Conservation (phyloP, 2,888 invertebrate species). For the Drosophila planitibia region DNA sequence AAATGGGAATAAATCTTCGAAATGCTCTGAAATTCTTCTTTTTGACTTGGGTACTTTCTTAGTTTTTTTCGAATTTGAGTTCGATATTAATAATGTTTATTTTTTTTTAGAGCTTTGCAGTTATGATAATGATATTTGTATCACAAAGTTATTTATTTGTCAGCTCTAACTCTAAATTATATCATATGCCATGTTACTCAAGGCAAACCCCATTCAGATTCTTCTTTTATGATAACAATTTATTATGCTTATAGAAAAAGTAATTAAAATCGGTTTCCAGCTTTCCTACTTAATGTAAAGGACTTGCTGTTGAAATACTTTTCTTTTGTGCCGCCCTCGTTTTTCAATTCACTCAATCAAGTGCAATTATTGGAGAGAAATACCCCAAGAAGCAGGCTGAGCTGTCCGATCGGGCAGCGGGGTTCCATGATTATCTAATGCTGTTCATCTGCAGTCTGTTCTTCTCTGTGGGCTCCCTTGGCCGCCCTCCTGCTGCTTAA, state of each 20-base stretch:
- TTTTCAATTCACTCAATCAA: slow-evolving; percentile 56
- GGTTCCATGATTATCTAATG: slow-evolving; percentile 42
- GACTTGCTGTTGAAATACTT: slow-evolving; percentile 14
- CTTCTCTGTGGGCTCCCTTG: slow-evolving; percentile 3
- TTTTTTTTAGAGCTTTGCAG: background rate
- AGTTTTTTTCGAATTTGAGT: background rate
- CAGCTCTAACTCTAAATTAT: background rate
- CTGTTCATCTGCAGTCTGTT: slow-evolving; percentile 17
- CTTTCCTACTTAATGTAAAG: slow-evolving; percentile 8
- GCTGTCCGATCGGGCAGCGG: slow-evolving; percentile 15
- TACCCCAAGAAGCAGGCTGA: background rate
- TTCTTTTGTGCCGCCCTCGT: slow-evolving; percentile 6
- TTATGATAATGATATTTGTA: background rate
- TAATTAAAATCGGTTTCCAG: background rate
- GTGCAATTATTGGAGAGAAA: slow-evolving; percentile 50
- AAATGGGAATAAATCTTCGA: background rate
- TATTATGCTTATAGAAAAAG: background rate
- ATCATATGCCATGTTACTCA: background rate
- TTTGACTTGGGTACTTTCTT: background rate
- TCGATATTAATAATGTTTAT: background rate
- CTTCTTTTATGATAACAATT: background rate
- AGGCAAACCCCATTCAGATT: background rate
- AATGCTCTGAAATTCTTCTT: background rate
- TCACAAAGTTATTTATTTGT: background rate
- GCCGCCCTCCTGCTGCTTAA: slow-evolving; percentile 28